These are phyloP conservation scores for Spinus pinus DNA, from an alignment of 2,797 vertebrate genomes.

Conservation along the genomic window DNA sequence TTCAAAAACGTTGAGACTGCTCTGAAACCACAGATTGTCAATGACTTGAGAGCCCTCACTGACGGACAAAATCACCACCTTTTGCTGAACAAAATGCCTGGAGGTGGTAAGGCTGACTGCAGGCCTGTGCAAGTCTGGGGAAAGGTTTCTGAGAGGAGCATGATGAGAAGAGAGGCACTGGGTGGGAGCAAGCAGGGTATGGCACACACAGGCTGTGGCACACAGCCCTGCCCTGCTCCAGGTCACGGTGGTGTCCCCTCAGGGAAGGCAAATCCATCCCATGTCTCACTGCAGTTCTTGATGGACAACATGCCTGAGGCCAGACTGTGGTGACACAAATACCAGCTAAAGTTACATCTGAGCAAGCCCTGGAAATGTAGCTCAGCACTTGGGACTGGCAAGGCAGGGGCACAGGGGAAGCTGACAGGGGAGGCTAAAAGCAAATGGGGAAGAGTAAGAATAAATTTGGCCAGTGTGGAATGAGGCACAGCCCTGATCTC, in stretches of 20 bases:
- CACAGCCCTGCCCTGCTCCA: neutral
- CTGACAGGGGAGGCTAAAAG: neutral
- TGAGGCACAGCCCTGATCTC: neutral
- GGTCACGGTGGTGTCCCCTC: neutral
- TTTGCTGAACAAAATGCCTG: neutral
- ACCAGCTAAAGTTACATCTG: neutral
- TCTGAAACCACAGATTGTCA: neutral
- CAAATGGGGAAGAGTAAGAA: neutral
- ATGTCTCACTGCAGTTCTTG: neutral
- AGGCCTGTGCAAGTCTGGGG: neutral
- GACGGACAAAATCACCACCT: neutral
- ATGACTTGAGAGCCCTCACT: neutral
- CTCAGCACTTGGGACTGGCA: neutral
- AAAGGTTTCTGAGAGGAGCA: neutral
- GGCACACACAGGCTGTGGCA: neutral
- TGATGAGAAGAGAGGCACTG: neutral
- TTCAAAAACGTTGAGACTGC: neutral
- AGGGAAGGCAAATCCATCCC: neutral
- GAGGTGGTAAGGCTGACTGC: neutral
- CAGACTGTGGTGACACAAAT: neutral
- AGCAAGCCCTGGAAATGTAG: neutral
- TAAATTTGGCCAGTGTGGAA: neutral
- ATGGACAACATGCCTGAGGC: neutral
- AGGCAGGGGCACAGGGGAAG: neutral
- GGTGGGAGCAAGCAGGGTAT: neutral